phyloP scores from a whole-genome alignment of 2,888 invertebrate species.

The Marronus borbonicus region DNA sequence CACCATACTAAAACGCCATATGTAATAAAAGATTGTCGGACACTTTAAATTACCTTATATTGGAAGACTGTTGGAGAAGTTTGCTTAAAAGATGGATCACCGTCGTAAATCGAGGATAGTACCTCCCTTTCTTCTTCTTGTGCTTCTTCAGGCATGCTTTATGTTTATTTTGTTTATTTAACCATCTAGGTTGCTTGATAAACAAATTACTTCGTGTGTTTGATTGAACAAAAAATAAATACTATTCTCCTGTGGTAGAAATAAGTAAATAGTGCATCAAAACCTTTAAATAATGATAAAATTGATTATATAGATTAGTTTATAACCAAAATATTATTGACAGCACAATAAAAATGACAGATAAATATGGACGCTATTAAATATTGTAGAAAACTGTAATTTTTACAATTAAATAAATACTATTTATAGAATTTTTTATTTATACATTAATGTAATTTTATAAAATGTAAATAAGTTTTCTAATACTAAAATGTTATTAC shows the following conservation, averaged over 20 bases:
- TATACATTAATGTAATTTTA: too few species aligned
- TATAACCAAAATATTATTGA: slow-evolving; percentile 19
- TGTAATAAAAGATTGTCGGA: slow-evolving; percentile 13
- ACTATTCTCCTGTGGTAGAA: background rate
- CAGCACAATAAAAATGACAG: background rate
- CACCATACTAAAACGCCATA: slow-evolving; percentile 78
- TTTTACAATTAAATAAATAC: background rate
- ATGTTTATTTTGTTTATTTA: background rate
- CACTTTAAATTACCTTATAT: slow-evolving; percentile 81
- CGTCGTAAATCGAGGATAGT: slow-evolving; percentile 93
- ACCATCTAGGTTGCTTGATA: slow-evolving; percentile 12
- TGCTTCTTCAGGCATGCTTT: slow-evolving; percentile 71
- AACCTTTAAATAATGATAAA: background rate
- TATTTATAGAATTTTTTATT: too few species aligned
- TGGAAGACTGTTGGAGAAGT: slow-evolving; percentile 86
- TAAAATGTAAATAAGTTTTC: too few species aligned
- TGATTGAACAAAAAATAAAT: background rate
- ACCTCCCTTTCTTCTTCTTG: slow-evolving; percentile 94
- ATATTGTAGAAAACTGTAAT: background rate
- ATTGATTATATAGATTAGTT: background rate
- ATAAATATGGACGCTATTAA: too few species aligned
- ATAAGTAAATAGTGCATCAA: background rate
- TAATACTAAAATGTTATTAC: too few species aligned
- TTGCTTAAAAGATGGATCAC: slow-evolving; percentile 90
- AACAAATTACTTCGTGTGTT: background rate